phyloP scores from a whole-genome alignment of 2,888 invertebrate species.

The Noctua comes region DNA sequence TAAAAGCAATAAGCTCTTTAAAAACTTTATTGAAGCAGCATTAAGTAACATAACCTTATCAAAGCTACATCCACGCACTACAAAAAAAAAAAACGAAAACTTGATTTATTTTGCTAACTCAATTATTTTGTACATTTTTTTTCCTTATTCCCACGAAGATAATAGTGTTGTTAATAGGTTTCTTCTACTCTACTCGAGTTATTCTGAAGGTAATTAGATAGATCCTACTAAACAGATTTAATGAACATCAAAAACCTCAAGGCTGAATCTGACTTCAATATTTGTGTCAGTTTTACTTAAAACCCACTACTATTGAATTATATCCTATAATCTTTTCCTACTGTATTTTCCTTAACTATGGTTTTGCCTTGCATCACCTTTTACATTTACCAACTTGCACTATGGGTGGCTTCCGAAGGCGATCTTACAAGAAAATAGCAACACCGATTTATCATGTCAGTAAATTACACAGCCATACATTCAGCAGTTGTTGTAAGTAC shows the following conservation, averaged over 20 bases:
- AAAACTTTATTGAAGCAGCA: conserved; percentile 12
- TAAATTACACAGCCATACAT: conserved; percentile 47
- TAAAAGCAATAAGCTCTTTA: conserved; percentile 1
- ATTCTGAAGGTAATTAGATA: conserved; percentile 4
- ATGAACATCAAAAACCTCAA: not conserved
- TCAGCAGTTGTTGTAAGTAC: conserved; percentile 39
- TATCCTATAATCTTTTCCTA: not conserved
- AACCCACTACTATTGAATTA: not conserved
- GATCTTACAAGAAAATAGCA: conserved; percentile 34
- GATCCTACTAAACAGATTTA: not conserved
- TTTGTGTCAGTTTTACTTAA: not conserved
- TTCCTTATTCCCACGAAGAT: not conserved
- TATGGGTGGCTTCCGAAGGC: not conserved
- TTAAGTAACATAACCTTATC: not conserved
- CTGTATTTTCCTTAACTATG: conserved; percentile 1
- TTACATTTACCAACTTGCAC: conserved; percentile 2
- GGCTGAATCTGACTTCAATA: not conserved
- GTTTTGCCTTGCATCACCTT: not conserved
- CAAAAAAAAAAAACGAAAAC: not conserved
- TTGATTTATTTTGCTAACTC: not conserved
- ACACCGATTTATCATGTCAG: conserved; percentile 36
- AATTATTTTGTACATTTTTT: conserved; percentile 7
- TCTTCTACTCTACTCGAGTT: not conserved
- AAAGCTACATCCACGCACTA: not conserved
- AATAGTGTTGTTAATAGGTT: not conserved